Percentiles rank a stretch among this genome's conserved stretches.
Evolutionary conservation across 2,888 invertebrate species (phyloP).

Genomic region (Lasioglossum malachurum): DNA sequence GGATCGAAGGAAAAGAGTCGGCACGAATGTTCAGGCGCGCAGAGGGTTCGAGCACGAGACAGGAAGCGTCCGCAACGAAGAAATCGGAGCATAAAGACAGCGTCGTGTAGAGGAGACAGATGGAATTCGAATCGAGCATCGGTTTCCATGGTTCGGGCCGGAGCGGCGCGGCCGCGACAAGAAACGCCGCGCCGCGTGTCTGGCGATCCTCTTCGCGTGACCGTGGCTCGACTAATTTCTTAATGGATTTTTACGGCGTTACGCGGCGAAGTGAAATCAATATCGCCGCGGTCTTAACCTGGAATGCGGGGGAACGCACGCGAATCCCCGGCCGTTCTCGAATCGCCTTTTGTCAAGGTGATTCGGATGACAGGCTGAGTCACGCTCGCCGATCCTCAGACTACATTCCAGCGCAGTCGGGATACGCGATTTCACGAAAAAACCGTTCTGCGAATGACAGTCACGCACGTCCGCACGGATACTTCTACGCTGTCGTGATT

Average conservation of each 20-base stretch:
- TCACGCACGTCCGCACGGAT: conserved; percentile 35
- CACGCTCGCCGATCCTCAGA: conserved; percentile 55
- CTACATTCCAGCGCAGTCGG: conserved; percentile 59
- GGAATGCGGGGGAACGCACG: conserved; percentile 66
- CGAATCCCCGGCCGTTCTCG: conserved; percentile 47
- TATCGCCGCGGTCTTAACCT: conserved; percentile 58
- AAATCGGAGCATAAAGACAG: conserved; percentile 8
- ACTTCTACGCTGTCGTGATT: conserved; percentile 29
- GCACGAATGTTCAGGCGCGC: neutral
- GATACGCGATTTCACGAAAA: conserved; percentile 55
- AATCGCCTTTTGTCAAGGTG: conserved; percentile 65
- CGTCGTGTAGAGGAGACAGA: neutral
- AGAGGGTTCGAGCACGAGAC: neutral
- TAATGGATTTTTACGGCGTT: conserved; percentile 22
- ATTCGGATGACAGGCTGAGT: conserved; percentile 68
- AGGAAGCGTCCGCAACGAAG: neutral
- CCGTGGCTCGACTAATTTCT: conserved; percentile 34
- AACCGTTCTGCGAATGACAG: conserved; percentile 33
- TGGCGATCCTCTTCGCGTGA: conserved; percentile 15
- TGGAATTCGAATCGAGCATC: neutral
- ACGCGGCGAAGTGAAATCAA: conserved; percentile 30
- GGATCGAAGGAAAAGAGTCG: neutral
- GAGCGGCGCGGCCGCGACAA: neutral
- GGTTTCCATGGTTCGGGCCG: neutral
- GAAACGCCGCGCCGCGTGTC: conserved; percentile 10